Conservation (phyloP, 1,140 invertebrate species). For the Acromyrmex charruanus region DNA sequence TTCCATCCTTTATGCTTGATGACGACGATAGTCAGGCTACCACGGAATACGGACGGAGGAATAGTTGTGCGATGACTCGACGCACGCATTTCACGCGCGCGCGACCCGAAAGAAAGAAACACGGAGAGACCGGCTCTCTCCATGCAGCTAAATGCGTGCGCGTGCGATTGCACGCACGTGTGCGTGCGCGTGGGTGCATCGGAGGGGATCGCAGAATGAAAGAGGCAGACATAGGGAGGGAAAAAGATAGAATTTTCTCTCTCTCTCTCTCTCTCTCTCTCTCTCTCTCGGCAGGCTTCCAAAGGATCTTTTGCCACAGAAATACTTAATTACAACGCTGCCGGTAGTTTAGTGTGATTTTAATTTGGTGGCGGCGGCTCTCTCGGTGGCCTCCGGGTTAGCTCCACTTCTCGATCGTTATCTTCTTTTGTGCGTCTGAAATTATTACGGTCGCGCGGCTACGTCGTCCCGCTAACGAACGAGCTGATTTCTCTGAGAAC, state of each 20-base stretch:
- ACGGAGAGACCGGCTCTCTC: background rate
- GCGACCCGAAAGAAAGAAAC: slow-evolving; percentile 60
- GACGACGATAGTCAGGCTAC: slow-evolving; percentile 52
- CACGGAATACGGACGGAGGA: background rate
- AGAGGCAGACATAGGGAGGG: background rate
- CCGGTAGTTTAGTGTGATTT: slow-evolving; percentile 62
- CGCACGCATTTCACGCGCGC: slow-evolving; percentile 69
- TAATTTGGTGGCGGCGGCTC: slow-evolving; percentile 52
- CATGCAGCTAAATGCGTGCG: slow-evolving; percentile 43
- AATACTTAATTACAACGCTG: slow-evolving; percentile 58
- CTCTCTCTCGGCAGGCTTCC: slow-evolving; percentile 1
- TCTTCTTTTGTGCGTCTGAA: slow-evolving; percentile 57
- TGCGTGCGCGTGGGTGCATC: slow-evolving; percentile 51
- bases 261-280: background rate
- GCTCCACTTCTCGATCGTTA: slow-evolving; percentile 58
- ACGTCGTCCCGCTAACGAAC: slow-evolving; percentile 55
- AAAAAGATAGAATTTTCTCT: background rate
- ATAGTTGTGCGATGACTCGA: slow-evolving; percentile 61
- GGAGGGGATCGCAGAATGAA: background rate
- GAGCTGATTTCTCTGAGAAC: slow-evolving; percentile 41
- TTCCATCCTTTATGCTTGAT: background rate
- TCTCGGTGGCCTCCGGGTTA: slow-evolving; percentile 37
- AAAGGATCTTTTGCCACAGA: slow-evolving; percentile 57
- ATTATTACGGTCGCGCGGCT: slow-evolving; percentile 53
- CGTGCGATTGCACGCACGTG: slow-evolving; percentile 27